Evolutionary conservation across 2,888 invertebrate genomes (phyloP), one percentile per base, ranked within the genome.

Genomic region (Mylabris sibirica): DNA sequence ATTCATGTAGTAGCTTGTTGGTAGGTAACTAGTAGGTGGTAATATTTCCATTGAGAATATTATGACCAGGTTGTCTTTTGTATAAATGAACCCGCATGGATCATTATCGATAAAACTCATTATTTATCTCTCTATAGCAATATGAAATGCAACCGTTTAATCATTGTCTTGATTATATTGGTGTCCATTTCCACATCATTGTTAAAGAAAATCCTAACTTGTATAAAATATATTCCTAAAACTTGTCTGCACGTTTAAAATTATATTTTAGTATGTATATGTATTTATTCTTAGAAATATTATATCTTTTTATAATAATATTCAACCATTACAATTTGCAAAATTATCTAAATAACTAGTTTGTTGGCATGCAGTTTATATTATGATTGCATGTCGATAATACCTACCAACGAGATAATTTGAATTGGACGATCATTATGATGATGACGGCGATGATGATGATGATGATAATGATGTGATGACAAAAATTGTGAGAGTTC

Each of bases 81-180:
- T 67, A 70, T 63, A 70, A 70, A 67, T 67, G 70, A 60, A 62
- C 70, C 70, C 70, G 67, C 70, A 70, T 70, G 65, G 67, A 67
- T 70, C 70, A 70, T 70, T 70, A 70, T 67, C 65, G 65, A 70
- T 65, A 62, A 70, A 67, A 70, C 62, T 63, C 63, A 62, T 70
- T 70, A 60, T 59, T 64, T 57, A 70, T 70, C 11, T 70, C 22
- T 53, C 24, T 22, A 53, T 53, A 53, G 53, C 53, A 53, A 53
- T 53, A 53, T 53, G 53, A 24, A 53, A 53, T 53, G 53, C 53
- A 53, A 53, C 53, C 53, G 53, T 53, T 53, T 53, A 53, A 53
- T 53, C 22, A 53, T 8, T 53, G 53, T 53, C 53, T 12, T 24
- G 12, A 20, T 22, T 49, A 49, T 49, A 20, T 49, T 49, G 49